Evolutionary conservation across 2,888 invertebrate species (phyloP), one percentile per base, ranked within the genome.

Genomic region (Lasioglossum villosulum): DNA sequence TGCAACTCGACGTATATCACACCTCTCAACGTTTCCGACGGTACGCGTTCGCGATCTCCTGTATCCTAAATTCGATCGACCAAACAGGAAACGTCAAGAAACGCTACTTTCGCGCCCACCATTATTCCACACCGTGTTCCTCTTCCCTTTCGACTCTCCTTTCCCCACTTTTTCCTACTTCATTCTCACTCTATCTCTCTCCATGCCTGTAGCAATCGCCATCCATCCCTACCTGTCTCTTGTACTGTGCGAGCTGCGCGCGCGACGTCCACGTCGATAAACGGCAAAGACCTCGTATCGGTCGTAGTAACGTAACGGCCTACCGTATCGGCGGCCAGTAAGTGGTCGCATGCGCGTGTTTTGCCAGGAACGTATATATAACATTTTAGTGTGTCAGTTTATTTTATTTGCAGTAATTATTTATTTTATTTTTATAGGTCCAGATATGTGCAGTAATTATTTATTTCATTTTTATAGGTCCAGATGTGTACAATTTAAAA

Each of bases 111-210:
- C 48, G 19, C 70, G 71, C 80, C 74, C 75, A 80, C 80, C 86
- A 80, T 86, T 77, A 77, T 63, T 48, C 71, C 70, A 66, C 30
- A 68, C 79, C 59, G 79, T 77, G 73, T 77, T 71, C 63, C 84
- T 84, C 37, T 74, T 78, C 68, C 66, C 19, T 70, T 71, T 75
- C 70, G 63, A 48, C 66, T 71, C 59, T 48, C 63, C 63, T 30
- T 68, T 34, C 75, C 80, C 59, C 39, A 30, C 34, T n/a, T 52
- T 37, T 34, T 72, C 0, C 23, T 8, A 52, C 10, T 23, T 52
- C 10, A 8, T 52, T 52, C 23, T 52, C 2, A 23, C 52, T 52
- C 2, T n/a, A 34, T 14, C 42, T 19, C 5, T 37, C 37, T 2
- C 23, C 19, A 14, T 5, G 63, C 27, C 8, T 66, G 19, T 23